phyloP scores from a whole-genome alignment of 2,797 vertebrate genomes.

The Brachymystax lenok region DNA sequence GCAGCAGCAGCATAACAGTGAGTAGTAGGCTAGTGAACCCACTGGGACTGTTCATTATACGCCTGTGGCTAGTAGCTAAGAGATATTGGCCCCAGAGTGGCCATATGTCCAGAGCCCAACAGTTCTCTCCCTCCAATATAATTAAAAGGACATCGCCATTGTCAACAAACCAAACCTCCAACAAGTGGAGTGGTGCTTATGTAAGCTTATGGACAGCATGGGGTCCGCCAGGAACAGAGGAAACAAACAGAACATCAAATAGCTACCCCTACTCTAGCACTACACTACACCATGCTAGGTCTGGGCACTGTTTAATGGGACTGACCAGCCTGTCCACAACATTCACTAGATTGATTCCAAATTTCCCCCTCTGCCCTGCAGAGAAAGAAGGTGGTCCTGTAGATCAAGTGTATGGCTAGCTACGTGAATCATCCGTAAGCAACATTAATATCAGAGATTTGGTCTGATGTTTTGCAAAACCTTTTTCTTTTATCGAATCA shows the following conservation, averaged over 20 bases:
- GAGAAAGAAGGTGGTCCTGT: neutral
- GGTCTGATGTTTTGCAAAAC: neutral
- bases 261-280: neutral
- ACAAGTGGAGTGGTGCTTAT: constrained; percentile 39
- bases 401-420: constrained; percentile 16
- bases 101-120: constrained; percentile 45
- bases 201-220: constrained; percentile 44
- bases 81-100: constrained; percentile 29
- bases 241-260: constrained; percentile 33
- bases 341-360: constrained; percentile 7
- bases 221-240: constrained; percentile 25
- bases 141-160: constrained; percentile 42
- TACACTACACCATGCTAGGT: neutral
- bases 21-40: constrained; percentile 51
- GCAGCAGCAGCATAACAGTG: constrained; percentile 27
- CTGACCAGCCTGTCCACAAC: constrained; percentile 7
- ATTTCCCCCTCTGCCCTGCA: neutral
- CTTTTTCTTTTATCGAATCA: neutral
- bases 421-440: neutral
- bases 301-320: constrained; percentile 11
- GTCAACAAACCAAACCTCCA: constrained; percentile 22
- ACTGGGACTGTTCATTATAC: constrained; percentile 51
- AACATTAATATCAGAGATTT: constrained; percentile 1
- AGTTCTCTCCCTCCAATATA: constrained; percentile 13
- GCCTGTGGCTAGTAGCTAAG: constrained; percentile 54